These are phyloP conservation scores for Cacajao melanocephalus DNA, from an alignment of 2,797 vertebrate species.

Conservation along the genomic window DNA sequence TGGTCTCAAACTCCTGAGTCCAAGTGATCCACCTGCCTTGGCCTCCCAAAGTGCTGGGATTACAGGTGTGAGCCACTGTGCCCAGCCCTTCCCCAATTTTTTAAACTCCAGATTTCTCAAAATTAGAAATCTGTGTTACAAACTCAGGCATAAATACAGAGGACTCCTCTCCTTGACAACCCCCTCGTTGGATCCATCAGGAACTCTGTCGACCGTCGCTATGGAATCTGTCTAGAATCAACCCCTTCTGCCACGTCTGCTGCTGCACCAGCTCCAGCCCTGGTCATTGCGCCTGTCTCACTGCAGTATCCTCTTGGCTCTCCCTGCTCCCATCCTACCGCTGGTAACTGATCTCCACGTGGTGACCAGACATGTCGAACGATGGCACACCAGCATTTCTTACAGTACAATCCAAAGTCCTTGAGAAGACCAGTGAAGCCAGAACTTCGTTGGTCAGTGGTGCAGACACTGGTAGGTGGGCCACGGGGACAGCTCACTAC, in stretches of 20 bases:
- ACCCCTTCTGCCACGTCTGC: neutral
- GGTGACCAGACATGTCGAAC: fast-evolving
- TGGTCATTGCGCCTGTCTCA: fast-evolving
- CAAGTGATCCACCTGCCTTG: neutral
- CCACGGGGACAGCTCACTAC: neutral
- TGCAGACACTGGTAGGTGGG: neutral
- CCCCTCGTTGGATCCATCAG: neutral
- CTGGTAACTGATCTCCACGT: neutral
- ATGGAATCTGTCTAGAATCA: neutral
- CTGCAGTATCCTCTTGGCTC: neutral
- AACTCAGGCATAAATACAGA: neutral
- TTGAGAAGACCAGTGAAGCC: neutral
- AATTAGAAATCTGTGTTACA: neutral
- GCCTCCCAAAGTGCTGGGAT: too few species aligned
- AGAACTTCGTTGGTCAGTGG: neutral
- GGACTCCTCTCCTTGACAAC: neutral
- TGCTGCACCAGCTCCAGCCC: neutral
- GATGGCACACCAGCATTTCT: fast-evolving
- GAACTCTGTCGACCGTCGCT: neutral
- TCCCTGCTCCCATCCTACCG: fast-evolving
- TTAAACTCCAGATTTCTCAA: neutral
- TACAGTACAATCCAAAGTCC: neutral
- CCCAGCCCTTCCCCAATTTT: neutral
- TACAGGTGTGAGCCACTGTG: neutral
- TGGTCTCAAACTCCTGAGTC: neutral